phyloP scores from a whole-genome alignment of 2,113 vertebrate genomes.

The Campylorhamphus procurvoides region DNA sequence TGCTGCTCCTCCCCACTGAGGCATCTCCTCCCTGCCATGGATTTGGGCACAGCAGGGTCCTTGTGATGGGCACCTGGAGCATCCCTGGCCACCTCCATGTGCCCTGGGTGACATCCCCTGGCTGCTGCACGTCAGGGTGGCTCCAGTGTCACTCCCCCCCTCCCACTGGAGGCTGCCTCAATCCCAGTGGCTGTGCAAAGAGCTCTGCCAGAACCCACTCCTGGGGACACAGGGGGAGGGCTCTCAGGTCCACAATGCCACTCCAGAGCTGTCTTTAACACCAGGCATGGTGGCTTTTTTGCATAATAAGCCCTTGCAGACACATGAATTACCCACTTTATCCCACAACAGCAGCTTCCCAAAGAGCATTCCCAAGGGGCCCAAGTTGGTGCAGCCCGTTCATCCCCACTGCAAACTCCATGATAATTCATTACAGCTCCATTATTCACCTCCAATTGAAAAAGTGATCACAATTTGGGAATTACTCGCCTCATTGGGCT shows the following conservation, averaged over 20 bases:
- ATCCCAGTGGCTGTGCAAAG: rapidly evolving
- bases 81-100: rapidly evolving
- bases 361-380: background rate
- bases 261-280: background rate
- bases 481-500: background rate
- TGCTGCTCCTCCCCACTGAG: background rate
- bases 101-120: rapidly evolving
- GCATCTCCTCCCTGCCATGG: background rate
- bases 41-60: background rate
- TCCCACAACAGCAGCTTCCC: background rate
- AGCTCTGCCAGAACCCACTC: rapidly evolving
- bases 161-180: background rate
- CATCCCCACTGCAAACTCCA: rapidly evolving
- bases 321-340: rapidly evolving
- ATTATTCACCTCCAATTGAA: background rate
- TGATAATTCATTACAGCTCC: background rate
- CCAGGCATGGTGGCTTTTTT: background rate
- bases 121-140: background rate
- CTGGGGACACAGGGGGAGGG: background rate
- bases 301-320: background rate
- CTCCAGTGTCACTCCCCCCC: background rate
- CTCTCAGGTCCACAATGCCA: background rate
- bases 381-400: background rate
- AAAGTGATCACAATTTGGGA: background rate
- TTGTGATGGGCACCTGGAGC: background rate